Evolutionary conservation across 2,888 invertebrate species (phyloP).

Genomic region (Cryptophagus acutangulus): DNA sequence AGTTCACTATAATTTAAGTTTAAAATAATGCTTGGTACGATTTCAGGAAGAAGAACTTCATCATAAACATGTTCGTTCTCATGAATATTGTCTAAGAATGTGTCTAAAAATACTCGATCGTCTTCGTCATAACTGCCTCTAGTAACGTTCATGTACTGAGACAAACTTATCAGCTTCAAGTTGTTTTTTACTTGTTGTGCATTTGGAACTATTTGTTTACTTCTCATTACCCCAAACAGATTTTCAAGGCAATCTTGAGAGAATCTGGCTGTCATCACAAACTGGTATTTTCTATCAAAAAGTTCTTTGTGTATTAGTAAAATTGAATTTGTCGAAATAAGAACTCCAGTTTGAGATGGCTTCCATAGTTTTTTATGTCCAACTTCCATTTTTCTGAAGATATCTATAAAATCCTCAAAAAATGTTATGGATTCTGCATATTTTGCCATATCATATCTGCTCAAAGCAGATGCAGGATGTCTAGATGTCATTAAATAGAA

Average conservation of each 20-base stretch:
- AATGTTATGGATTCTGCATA: conserved; percentile 15
- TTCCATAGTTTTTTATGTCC: conserved; percentile 18
- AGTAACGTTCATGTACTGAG: conserved; percentile 5
- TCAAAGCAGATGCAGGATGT: conserved; percentile 17
- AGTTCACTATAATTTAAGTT: too few species aligned
- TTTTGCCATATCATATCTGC: conserved; percentile 14
- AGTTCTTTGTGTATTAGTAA: conserved; percentile 16
- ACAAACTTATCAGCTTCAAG: conserved; percentile 5
- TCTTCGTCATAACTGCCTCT: conserved; percentile 1
- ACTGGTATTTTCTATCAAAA: conserved; percentile 15
- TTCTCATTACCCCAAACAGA: conserved; percentile 19
- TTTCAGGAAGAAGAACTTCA: too few species aligned
- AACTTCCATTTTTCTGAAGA: conserved; percentile 12
- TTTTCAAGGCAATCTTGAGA: conserved; percentile 24
- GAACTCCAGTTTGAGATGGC: conserved; percentile 17
- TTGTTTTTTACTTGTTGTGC: conserved; percentile 12
- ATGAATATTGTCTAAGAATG: conserved; percentile 2
- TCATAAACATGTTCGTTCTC: too few species aligned
- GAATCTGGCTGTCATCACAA: conserved; percentile 8
- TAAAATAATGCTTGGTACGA: too few species aligned
- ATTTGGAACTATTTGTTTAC: conserved; percentile 17
- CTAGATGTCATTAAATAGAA: conserved; percentile 25
- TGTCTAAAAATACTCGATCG: background rate
- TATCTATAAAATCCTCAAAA: conserved; percentile 17
- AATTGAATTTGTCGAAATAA: conserved; percentile 21